phyloP scores from a whole-genome alignment of 92 coral and sea anemone genomes.

The Porites rus region DNA sequence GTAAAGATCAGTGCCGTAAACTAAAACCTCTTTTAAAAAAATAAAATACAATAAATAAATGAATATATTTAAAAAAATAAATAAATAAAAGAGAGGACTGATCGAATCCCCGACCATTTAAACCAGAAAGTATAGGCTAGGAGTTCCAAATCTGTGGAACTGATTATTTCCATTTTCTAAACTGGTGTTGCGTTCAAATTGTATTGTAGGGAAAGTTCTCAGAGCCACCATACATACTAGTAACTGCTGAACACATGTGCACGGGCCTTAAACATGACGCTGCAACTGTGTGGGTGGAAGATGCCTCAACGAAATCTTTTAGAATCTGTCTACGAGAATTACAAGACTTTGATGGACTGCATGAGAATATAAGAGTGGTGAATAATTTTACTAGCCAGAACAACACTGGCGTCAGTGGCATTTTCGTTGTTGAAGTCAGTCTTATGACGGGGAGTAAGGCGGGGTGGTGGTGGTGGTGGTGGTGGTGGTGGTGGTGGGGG shows the following conservation, averaged over 20 bases:
- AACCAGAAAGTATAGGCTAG: too few relatives aligned
- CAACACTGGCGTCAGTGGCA: neutral
- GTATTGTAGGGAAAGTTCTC: conserved; percentile 53
- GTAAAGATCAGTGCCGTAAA: too few relatives aligned
- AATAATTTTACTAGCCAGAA: neutral
- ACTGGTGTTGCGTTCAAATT: neutral
- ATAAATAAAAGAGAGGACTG: too few relatives aligned
- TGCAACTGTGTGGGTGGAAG: conserved; percentile 82
- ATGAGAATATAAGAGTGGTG: conserved; percentile 74
- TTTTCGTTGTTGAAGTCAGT: neutral
- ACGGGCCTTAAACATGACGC: conserved; percentile 75
- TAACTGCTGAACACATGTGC: conserved; percentile 71
- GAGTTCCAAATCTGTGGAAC: too few relatives aligned
- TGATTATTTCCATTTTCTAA: too few relatives aligned
- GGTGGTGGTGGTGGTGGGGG: neutral
- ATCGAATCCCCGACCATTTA: too few relatives aligned
- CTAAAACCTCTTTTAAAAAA: too few relatives aligned
- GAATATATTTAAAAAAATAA: too few relatives aligned
- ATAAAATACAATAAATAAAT: too few relatives aligned
- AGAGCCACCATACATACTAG: conserved; percentile 59
- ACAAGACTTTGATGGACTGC: conserved; percentile 79
- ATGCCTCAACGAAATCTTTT: conserved; percentile 61
- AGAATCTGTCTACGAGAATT: conserved; percentile 82
- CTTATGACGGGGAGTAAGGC: neutral
- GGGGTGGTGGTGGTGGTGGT: too few relatives aligned